Evolutionary conservation across 2,113 vertebrate species (phyloP), one percentile per base, ranked within the genome.

Genomic region (Myrmecobius fasciatus): DNA sequence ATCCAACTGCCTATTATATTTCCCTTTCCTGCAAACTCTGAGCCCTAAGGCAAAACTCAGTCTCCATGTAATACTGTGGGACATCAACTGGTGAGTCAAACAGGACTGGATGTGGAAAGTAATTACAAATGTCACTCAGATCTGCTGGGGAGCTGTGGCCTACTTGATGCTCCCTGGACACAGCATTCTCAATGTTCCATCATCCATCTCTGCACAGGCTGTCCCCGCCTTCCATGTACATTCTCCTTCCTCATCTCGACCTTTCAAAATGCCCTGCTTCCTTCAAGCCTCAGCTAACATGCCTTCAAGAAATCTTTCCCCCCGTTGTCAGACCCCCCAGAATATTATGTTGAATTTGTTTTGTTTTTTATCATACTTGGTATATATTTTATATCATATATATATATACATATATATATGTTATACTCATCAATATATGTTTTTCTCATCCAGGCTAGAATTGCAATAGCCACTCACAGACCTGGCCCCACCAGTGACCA

Each of bases 1-100:
- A 17, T 92, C 95, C 93, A 96, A 94, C 47, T 67, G 49, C 90
- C 53, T 56, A 12, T 46, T 89, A 52, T 46, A 91, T 11, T 31
- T 56, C 56, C 9, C 46, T 56, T 53, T n/a, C 52, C 91, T 36
- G 22, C 88, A 95, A 95, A 46, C 9, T 31, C 11, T 22, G 52
- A 60, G 11, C 0, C 47, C 93, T 91, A 48, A 89, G 36, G 14
- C 89, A 28, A 95, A 89, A 91, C 8, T 43, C 46, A 46, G 75
- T 49, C 89, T 54, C 7, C 11, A 47, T 17, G n/a, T 53, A 48
- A 92, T 6, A 10, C 1, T 51, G 47, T n/a, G 88, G 0, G 89
- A 67, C 2, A 96, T 53, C 49, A 53, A 53, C 49, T 43, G 14
- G 0, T 43, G 2, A 2, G 28, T 20, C 11, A 89, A 95, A 90